phyloP scores from a whole-genome alignment of 1,140 invertebrate genomes.

The Cydia splendana region DNA sequence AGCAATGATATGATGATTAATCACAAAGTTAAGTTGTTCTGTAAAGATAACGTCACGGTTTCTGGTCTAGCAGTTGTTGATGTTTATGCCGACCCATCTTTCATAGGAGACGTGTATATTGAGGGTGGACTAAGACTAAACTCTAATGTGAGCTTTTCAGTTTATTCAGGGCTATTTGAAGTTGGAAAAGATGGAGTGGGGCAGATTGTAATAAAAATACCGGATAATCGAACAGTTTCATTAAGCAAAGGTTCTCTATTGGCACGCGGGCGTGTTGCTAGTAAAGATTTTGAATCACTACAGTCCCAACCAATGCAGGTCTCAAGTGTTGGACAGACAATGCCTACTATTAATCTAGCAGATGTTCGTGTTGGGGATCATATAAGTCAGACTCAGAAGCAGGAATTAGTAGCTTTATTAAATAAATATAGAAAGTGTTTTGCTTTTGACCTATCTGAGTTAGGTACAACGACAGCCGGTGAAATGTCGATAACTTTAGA shows the following conservation, averaged over 20 bases:
- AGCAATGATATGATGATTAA: background rate
- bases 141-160: background rate
- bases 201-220: background rate
- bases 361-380: slow-evolving; percentile 43
- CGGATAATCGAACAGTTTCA: background rate
- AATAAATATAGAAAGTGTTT: too few species aligned
- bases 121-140: slow-evolving; percentile 15
- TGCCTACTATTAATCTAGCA: background rate
- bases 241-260: background rate
- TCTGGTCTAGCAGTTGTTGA: background rate
- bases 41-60: background rate
- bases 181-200: background rate
- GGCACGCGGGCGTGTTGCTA: background rate
- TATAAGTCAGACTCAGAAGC: slow-evolving; percentile 36
- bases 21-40: slow-evolving; percentile 6
- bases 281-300: background rate
- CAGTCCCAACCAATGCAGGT: too few species aligned
- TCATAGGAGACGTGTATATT: slow-evolving; percentile 25
- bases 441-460: too few species aligned
- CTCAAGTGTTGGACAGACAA: background rate
- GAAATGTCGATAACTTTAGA: slow-evolving; percentile 42
- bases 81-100: background rate
- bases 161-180: slow-evolving; percentile 24
- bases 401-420: too few species aligned
- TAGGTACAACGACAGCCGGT: too few species aligned